Conservation (phyloP, 2,113 vertebrate species). For the Larimichthys polyactis region DNA sequence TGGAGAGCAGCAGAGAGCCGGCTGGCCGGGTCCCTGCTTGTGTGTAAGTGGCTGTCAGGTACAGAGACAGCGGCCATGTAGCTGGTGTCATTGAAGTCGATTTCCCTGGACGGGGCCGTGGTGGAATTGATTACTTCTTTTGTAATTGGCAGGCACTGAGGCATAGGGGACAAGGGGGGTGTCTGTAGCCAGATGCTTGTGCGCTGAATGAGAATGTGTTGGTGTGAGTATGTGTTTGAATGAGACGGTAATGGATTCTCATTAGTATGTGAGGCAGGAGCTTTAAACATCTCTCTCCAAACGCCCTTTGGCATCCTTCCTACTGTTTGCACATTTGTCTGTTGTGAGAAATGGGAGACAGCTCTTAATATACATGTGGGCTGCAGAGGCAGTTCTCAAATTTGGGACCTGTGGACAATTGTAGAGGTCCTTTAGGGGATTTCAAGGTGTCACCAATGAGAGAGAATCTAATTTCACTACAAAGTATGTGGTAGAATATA, state of each 20-base stretch:
- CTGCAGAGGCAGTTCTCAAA: conserved; percentile 33
- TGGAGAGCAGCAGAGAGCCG: conserved; percentile 38
- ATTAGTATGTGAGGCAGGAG: conserved; percentile 79
- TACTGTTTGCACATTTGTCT: conserved; percentile 61
- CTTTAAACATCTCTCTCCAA: conserved; percentile 79
- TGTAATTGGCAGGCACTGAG: conserved; percentile 80
- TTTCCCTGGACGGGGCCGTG: conserved; percentile 73
- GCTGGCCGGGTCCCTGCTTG: conserved; percentile 34
- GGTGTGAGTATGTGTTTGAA: conserved; percentile 46
- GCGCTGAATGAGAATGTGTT: conserved; percentile 74
- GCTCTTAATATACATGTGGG: conserved; percentile 55
- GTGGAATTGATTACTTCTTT: conserved; percentile 82
- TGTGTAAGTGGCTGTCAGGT: conserved; percentile 72
- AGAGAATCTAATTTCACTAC: conserved; percentile 8
- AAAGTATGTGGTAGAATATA: neutral
- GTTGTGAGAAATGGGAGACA: conserved; percentile 52
- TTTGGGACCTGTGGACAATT: conserved; percentile 13
- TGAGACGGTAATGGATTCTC: conserved; percentile 75
- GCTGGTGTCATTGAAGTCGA: conserved; percentile 78
- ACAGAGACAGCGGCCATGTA: conserved; percentile 72
- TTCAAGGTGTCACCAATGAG: conserved; percentile 16
- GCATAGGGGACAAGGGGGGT: conserved; percentile 74
- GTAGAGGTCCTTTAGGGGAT: conserved; percentile 1
- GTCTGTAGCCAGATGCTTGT: conserved; percentile 76
- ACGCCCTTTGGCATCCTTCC: conserved; percentile 73